Evolutionary conservation across 2,797 vertebrate species (phyloP).

Genomic region (Epinephelus coioides): DNA sequence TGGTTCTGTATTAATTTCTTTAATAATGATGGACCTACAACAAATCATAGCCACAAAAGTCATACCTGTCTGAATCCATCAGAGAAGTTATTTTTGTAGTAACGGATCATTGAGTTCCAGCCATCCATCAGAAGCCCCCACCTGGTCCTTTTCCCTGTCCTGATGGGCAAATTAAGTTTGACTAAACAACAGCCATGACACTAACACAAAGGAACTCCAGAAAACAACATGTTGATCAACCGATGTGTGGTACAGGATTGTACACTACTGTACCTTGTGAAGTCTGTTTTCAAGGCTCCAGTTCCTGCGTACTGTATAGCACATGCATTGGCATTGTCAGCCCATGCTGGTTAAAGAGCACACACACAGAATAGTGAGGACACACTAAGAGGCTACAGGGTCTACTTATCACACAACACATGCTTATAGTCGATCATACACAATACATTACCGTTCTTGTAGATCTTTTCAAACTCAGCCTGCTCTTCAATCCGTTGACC

Average conservation of each 20-base stretch:
- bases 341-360: slow-evolving; percentile 91
- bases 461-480: slow-evolving; percentile 96
- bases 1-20: not conserved
- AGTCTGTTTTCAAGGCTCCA: slow-evolving; percentile 98
- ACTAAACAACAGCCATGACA: not conserved
- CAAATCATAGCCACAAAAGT: not conserved
- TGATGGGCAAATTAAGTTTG: slow-evolving; percentile 59
- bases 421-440: not conserved
- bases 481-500: slow-evolving; percentile 97
- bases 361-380: slow-evolving; percentile 51
- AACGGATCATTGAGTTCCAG: slow-evolving; percentile 96
- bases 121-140: slow-evolving; percentile 96
- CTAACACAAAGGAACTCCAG: not conserved
- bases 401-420: slow-evolving; percentile 12
- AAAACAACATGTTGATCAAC: not conserved
- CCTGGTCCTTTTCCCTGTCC: slow-evolving; percentile 96
- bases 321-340: slow-evolving; percentile 98
- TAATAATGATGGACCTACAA: not conserved
- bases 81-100: slow-evolving; percentile 99
- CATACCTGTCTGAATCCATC: slow-evolving; percentile 97
- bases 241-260: not conserved
- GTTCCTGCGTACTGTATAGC: slow-evolving; percentile 99
- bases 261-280: slow-evolving; percentile 89
- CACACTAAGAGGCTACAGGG: slow-evolving; percentile 1
- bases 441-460: slow-evolving; percentile 92